Conservation (phyloP, 2,113 vertebrate species). For the Chauna torquata region DNA sequence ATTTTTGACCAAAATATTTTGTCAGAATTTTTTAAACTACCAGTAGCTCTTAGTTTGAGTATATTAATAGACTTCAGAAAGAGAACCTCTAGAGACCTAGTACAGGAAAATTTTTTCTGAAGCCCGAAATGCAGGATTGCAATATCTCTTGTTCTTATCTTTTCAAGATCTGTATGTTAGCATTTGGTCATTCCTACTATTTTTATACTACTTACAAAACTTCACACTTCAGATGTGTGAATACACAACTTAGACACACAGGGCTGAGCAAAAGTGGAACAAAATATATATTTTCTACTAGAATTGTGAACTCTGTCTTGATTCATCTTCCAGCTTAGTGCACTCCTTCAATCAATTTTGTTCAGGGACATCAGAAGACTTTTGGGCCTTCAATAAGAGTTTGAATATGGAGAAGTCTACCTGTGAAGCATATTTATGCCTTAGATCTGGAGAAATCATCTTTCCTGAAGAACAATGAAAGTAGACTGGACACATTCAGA, state of each 20-base stretch:
- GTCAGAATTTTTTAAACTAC: background rate
- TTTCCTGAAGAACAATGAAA: background rate
- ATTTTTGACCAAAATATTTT: background rate
- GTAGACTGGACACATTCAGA: background rate
- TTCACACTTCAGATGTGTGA: background rate
- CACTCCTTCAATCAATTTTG: background rate
- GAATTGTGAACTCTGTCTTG: background rate
- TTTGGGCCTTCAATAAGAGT: background rate
- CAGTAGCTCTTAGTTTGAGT: background rate
- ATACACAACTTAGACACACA: background rate
- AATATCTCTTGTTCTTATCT: background rate
- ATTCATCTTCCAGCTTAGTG: background rate
- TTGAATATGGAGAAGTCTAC: background rate
- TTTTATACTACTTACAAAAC: background rate
- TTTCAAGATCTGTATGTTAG: background rate
- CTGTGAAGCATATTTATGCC: background rate
- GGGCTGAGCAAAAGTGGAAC: background rate
- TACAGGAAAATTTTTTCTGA: background rate
- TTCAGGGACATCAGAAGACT: background rate
- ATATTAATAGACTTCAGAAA: background rate
- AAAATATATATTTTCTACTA: background rate
- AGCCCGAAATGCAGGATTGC: background rate
- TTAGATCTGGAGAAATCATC: background rate
- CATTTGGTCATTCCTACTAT: background rate
- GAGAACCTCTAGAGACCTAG: background rate